Base-by-base conservation (phyloP, 2,113 vertebrate species). In the Nicator chloris region DNA sequence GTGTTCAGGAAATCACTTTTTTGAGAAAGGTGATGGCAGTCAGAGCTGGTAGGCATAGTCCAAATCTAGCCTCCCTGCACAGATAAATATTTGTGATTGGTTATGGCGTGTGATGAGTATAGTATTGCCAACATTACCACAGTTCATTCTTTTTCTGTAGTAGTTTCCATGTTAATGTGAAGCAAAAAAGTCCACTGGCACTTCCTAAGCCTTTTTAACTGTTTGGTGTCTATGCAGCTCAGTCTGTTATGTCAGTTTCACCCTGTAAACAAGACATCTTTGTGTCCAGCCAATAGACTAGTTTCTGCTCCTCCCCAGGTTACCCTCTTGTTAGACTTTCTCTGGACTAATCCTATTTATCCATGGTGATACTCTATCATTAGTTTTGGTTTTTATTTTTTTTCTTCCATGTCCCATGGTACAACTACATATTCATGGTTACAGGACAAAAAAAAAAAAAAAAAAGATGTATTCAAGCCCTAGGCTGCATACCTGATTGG, bases 381-480 rank as follows among this genome's bases (percentile, higher is more conserved):
- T 65, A 56, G 19, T n/a, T 84, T 84, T 28, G 10, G 47, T 64
- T 11, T 30, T 60, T 39, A 2, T 42, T 35, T 39, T 31, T 15
- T 24, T 33, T 1, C 3, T 56, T 73, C n/a, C 7, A 3, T 30
- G 8, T 65, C 57, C 82, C 0, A 0, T 50, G 18, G 28, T 61
- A 65, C 28, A 56, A 35, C 15, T 56, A 12, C 37, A 24, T 60
- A 51, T 30, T 73, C 6, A 26, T 31, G 39, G 23, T 35, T 57
- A 73, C 4, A 50, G 5, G 45, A 33, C 11, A 64, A 28, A 60
- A 54, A 44, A 59, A 31, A 5, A n/a, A 71, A 4, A 22, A 13
- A 59, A 31, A 5, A n/a, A 71, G 5, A 22, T 11, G 11, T 28
- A 64, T 33, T 56, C 10, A 50, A 19, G 21, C 10, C 12, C 40